These are phyloP conservation scores for Volucella zonaria DNA, from an alignment of 2,888 invertebrate species.

Conservation along the genomic window DNA sequence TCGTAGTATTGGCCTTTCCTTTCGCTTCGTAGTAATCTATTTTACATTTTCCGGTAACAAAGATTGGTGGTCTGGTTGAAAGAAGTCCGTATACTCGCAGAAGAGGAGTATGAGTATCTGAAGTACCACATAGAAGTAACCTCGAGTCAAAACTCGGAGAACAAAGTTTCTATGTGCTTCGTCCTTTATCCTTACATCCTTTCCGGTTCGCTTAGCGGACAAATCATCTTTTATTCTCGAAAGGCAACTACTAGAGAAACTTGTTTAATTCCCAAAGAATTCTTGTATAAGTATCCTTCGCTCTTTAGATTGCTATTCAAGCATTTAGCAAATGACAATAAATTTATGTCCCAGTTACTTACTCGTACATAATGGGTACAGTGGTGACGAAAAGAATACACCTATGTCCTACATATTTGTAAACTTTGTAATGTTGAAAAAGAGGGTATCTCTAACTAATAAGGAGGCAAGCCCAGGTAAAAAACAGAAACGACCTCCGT, in stretches of 20 bases:
- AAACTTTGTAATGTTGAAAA: too few species aligned
- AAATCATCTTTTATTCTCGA: conserved; percentile 47
- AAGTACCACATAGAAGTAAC: conserved; percentile 22
- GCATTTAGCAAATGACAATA: conserved; percentile 49
- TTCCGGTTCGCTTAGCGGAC: conserved; percentile 7
- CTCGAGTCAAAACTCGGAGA: conserved; percentile 56
- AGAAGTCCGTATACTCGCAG: conserved; percentile 28
- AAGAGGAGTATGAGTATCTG: conserved; percentile 17
- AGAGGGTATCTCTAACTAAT: too few species aligned
- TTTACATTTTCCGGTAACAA: background rate
- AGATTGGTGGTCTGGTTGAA: background rate
- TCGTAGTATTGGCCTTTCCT: too few species aligned
- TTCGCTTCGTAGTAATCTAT: conserved; percentile 36
- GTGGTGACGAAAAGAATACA: background rate
- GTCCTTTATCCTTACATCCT: background rate
- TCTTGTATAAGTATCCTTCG: background rate
- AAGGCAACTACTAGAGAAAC: conserved; percentile 25
- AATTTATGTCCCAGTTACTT: conserved; percentile 29
- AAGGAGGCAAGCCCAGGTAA: too few species aligned
- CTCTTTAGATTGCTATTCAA: conserved; percentile 29
- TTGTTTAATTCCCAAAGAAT: conserved; percentile 50
- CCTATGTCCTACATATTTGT: background rate
- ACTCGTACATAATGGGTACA: background rate
- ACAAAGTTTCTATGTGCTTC: conserved; percentile 33
- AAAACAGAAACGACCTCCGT: too few species aligned